Conservation (phyloP, 2,888 invertebrate species). For the Zaprionus bogoriensis region DNA sequence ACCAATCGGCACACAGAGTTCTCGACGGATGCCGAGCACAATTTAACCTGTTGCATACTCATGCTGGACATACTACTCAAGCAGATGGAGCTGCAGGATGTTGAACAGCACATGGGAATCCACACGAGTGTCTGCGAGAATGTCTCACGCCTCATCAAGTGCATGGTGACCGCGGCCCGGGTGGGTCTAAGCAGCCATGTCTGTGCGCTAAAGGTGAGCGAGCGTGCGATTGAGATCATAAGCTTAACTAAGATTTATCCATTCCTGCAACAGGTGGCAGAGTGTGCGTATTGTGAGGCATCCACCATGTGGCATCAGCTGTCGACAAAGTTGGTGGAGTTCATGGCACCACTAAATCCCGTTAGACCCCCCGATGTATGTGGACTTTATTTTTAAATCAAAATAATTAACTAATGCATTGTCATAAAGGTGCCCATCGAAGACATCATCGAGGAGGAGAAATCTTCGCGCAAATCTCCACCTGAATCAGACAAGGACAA, state of each 20-base stretch:
- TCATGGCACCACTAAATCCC: conserved; percentile 89
- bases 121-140: conserved; percentile 89
- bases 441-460: conserved; percentile 87
- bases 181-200: conserved; percentile 86
- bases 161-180: conserved; percentile 90
- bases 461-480: conserved; percentile 87
- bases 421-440: conserved; percentile 85
- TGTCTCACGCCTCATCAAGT: conserved; percentile 88
- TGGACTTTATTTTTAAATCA: conserved; percentile 22
- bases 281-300: conserved; percentile 96
- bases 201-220: conserved; percentile 84
- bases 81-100: conserved; percentile 95
- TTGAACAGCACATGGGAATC: conserved; percentile 91
- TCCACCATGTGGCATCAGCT: conserved; percentile 97
- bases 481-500: conserved; percentile 88
- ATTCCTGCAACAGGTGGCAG: conserved; percentile 82
- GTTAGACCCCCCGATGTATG: conserved; percentile 90
- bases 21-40: conserved; percentile 88
- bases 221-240: too few relatives aligned
- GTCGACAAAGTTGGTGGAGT: conserved; percentile 90
- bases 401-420: not conserved
- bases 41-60: conserved; percentile 96
- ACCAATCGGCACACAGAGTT: conserved; percentile 87
- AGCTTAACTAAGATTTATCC: too few relatives aligned
- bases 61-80: conserved; percentile 97